These are phyloP conservation scores for Catostylus mosaicus DNA, from an alignment of 30 jellyfish, hydroid and myxozoan species.

Conservation along the genomic window DNA sequence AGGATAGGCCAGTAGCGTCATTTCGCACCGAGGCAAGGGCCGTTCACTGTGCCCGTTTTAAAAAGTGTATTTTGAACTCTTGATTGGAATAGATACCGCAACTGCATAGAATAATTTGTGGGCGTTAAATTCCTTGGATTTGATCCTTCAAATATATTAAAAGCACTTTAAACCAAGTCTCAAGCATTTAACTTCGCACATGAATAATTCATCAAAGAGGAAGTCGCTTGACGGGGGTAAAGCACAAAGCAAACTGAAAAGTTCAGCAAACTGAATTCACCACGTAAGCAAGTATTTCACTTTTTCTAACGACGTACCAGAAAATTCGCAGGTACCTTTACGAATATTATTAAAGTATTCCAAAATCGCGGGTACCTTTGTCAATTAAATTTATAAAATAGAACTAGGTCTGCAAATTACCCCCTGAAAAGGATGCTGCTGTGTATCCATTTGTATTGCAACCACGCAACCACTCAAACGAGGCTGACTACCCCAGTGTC, in stretches of 20 bases:
- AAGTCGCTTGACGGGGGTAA: conserved; percentile 34
- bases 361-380: too few species aligned
- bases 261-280: too few species aligned
- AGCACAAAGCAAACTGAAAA: too few species aligned
- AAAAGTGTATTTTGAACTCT: neutral
- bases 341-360: too few species aligned
- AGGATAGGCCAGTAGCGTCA: conserved; percentile 79
- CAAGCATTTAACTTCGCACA: conserved; percentile 8
- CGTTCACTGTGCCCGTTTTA: neutral
- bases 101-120: neutral
- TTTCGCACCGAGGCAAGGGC: conserved; percentile 12
- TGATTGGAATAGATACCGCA: conserved; percentile 1
- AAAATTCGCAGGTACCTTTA: too few species aligned
- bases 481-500: neutral
- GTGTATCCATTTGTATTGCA: neutral
- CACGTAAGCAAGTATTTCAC: too few species aligned
- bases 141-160: neutral
- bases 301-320: too few species aligned
- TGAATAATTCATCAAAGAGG: conserved; percentile 19
- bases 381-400: too few species aligned
- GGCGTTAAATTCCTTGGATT: neutral
- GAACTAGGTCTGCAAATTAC: neutral
- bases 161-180: conserved; percentile 2
- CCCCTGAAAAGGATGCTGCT: neutral
- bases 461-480: conserved; percentile 4